Evolutionary conservation across 1,140 invertebrate genomes (phyloP), one percentile per base, ranked within the genome.

Genomic region (Drosophila repleta): DNA sequence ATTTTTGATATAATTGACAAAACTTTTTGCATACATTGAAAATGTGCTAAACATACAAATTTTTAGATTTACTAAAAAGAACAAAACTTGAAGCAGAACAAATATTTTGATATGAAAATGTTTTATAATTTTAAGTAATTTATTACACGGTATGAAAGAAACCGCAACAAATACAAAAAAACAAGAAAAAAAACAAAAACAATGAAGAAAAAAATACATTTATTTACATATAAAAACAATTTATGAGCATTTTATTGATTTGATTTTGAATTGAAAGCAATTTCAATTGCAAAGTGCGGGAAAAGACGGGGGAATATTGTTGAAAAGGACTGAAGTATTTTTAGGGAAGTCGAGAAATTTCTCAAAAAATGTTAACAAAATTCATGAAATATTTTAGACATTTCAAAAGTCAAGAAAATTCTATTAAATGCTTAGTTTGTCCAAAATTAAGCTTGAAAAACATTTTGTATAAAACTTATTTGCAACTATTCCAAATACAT

Each of bases 41-140:
- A 87, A 88, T 87, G 83, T 88, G 76, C 60, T 76, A 76, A 48
- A 61, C 55, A 56, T 26, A 58, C 39, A 13, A 43, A 35, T 43
- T 8, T 26, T 58, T 66, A 72, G 49, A 17, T 49, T 20, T 61
- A 39, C n/a, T 24, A 26, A 49, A 24, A 52, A 41, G 41, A 26
- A 66, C 1, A 35, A 35, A 35, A 35, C 32, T 35, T 35, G 32
- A 11, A 35, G 3, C 32, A 35, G 8, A 35, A 35, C 57, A 73
- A 62, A 79, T 83, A 83, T 88, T 88, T 88, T 88, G 72, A 88
- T 87, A 88, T 68, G 65, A 73, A 87, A 88, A 83, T 88, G 83
- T 88, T 88, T 88, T 88, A 76, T 88, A 88, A 71, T 88, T 88
- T 79, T 88, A 88, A 88, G 83, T 79, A 79, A 88, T 88, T 88